phyloP scores from a whole-genome alignment of 2,888 invertebrate genomes.

The Drosophila neonasuta region DNA sequence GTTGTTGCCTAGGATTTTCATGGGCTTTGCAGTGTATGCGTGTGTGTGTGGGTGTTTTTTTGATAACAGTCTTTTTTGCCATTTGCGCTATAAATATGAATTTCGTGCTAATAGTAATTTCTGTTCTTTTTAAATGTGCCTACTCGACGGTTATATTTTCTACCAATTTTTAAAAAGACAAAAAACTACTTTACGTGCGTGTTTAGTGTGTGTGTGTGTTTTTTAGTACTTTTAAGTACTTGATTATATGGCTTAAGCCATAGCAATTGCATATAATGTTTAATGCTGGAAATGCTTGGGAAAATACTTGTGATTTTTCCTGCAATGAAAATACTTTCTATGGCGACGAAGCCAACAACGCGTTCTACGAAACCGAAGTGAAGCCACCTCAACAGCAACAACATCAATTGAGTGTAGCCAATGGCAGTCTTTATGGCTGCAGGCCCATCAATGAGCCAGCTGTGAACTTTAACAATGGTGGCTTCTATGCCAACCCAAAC shows the following conservation, averaged over 20 bases:
- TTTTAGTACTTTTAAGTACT: background rate
- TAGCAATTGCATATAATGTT: conserved; percentile 45
- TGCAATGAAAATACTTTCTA: conserved; percentile 63
- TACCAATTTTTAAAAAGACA: conserved; percentile 1
- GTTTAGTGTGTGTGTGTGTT: conserved; percentile 6
- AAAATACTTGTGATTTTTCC: conserved; percentile 60
- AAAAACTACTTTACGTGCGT: conserved; percentile 14
- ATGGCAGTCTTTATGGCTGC: conserved; percentile 44
- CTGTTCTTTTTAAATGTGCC: conserved; percentile 67
- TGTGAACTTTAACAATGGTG: conserved; percentile 63
- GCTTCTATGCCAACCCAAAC: conserved; percentile 41
- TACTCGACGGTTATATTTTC: conserved; percentile 31
- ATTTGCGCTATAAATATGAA: conserved; percentile 67
- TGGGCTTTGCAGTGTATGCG: conserved; percentile 7
- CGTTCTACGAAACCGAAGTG: conserved; percentile 48
- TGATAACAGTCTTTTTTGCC: conserved; percentile 29
- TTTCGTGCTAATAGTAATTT: conserved; percentile 60
- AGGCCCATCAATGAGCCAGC: conserved; percentile 57
- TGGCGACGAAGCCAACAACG: conserved; percentile 48
- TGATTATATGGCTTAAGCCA: conserved; percentile 44
- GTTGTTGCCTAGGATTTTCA: conserved; percentile 42
- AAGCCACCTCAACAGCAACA: conserved; percentile 40
- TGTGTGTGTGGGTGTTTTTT: conserved; percentile 6
- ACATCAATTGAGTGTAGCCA: background rate
- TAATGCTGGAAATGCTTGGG: conserved; percentile 59